Evolutionary conservation across 2,797 vertebrate genomes (phyloP).

Genomic region (Betta splendens): DNA sequence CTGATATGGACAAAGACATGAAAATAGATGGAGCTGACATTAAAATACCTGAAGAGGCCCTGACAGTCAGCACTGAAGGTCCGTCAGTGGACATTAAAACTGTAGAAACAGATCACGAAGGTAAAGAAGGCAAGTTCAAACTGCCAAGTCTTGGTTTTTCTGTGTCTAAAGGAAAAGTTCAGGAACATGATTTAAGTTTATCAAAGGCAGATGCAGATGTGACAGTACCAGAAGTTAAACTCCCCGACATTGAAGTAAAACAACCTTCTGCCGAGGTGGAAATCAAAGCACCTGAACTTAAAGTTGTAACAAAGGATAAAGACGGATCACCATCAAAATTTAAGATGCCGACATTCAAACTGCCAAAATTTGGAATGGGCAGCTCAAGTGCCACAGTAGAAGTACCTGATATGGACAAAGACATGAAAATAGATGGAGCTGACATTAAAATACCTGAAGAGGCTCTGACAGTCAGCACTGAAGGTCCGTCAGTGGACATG

Average conservation of each 20-base stretch:
- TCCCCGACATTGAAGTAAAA: slow-evolving; percentile 39
- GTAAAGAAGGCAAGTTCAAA: slow-evolving; percentile 35
- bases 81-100: slow-evolving; percentile 19
- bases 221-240: slow-evolving; percentile 34
- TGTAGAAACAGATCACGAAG: slow-evolving; percentile 19
- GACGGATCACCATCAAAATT: slow-evolving; percentile 49
- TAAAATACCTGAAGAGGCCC: background rate
- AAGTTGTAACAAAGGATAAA: slow-evolving; percentile 4
- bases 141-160: slow-evolving; percentile 43
- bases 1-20: slow-evolving; percentile 23
- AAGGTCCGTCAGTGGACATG: slow-evolving; percentile 16
- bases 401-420: slow-evolving; percentile 19
- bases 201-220: slow-evolving; percentile 60
- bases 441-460: slow-evolving; percentile 28
- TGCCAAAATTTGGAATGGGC: slow-evolving; percentile 69
- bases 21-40: background rate
- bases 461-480: slow-evolving; percentile 1
- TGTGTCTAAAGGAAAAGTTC: slow-evolving; percentile 31
- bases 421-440: slow-evolving; percentile 3
- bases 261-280: slow-evolving; percentile 38
- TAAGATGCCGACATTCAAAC: slow-evolving; percentile 73
- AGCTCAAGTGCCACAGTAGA: slow-evolving; percentile 33
- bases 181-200: slow-evolving; percentile 6
- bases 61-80: background rate
- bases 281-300: slow-evolving; percentile 33